Conservation (phyloP, 2,888 invertebrate species). For the Heterodera filipjevi region DNA sequence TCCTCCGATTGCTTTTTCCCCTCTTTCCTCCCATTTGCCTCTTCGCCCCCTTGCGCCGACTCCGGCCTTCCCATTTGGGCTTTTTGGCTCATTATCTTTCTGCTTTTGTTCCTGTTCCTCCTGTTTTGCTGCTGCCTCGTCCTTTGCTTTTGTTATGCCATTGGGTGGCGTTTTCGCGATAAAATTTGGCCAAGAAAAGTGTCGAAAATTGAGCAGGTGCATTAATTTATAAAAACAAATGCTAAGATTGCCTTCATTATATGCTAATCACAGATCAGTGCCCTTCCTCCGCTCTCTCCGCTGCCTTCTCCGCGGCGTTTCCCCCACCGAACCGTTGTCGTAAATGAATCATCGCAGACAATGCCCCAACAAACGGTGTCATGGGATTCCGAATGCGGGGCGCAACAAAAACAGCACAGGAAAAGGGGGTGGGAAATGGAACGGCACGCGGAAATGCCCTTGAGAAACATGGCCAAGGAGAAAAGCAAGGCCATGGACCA, state of each 20-base stretch:
- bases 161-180: not conserved
- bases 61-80: constrained; percentile 33
- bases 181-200: constrained; percentile 5
- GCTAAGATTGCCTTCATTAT: not conserved
- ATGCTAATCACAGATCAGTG: not conserved
- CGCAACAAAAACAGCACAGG: constrained; percentile 21
- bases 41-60: not conserved
- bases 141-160: constrained; percentile 43
- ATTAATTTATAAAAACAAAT: not conserved
- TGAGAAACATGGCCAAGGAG: not conserved
- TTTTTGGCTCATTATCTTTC: constrained; percentile 52
- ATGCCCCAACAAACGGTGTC: not conserved
- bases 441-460: constrained; percentile 14
- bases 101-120: constrained; percentile 52
- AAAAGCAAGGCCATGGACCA: constrained; percentile 13
- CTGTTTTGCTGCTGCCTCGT: constrained; percentile 38
- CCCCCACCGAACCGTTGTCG: not conserved
- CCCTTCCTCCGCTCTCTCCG: not conserved
- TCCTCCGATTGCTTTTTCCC: not conserved
- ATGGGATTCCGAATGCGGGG: constrained; percentile 16
- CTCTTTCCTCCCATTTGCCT: not conserved
- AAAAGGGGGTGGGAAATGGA: constrained; percentile 11
- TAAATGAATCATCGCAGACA: constrained; percentile 9
- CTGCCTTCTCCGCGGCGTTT: not conserved
- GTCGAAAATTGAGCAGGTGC: not conserved